Conservation (phyloP, 2,113 vertebrate genomes). For the Caranx ignobilis region DNA sequence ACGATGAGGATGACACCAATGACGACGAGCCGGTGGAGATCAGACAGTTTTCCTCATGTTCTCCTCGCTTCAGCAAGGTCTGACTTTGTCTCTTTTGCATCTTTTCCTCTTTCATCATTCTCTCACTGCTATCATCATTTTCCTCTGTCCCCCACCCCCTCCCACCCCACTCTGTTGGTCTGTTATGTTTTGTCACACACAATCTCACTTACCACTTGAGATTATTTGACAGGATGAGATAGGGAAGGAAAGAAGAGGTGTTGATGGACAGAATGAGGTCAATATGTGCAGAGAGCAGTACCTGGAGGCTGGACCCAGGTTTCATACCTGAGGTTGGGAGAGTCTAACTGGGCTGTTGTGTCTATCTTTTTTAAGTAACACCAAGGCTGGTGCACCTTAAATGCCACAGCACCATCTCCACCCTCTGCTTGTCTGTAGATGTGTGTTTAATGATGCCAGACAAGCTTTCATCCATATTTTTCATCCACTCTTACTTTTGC, state of each 20-base stretch:
- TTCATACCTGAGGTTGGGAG: conserved; percentile 9
- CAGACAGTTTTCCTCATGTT: conserved; percentile 94
- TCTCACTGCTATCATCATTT: background rate
- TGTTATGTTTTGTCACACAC: conserved; percentile 9
- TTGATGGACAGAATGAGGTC: conserved; percentile 33
- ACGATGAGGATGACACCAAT: conserved; percentile 94
- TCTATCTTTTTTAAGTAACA: conserved; percentile 43
- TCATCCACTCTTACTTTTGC: background rate
- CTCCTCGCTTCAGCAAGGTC: conserved; percentile 95
- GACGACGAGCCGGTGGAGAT: conserved; percentile 96
- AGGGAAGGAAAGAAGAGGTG: background rate
- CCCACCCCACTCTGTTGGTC: background rate
- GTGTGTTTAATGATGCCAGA: conserved; percentile 23
- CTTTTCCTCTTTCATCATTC: conserved; percentile 21
- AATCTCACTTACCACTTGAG: background rate
- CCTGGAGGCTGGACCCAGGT: conserved; percentile 4
- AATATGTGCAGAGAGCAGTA: conserved; percentile 14
- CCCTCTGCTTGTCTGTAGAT: background rate
- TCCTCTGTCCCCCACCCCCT: background rate
- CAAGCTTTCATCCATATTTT: conserved; percentile 6
- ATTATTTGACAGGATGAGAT: conserved; percentile 20
- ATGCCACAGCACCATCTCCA: background rate
- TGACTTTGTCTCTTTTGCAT: conserved; percentile 24
- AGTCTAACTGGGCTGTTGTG: background rate
- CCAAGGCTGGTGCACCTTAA: background rate